phyloP scores from a whole-genome alignment of 2,113 vertebrate species.

The Phainopepla nitens region DNA sequence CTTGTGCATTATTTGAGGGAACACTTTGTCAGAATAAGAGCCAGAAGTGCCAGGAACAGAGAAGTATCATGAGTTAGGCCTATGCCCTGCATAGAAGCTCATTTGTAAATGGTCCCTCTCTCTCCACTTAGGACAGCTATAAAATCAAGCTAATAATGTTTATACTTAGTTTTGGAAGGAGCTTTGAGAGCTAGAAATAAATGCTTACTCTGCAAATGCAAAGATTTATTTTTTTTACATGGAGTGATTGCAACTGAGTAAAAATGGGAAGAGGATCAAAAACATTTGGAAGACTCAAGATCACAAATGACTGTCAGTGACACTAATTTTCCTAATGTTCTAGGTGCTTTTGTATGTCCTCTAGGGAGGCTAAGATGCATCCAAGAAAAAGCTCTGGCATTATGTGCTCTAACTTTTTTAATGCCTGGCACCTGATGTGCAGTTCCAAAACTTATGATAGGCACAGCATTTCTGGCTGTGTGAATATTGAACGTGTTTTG shows the following conservation, averaged over 20 bases:
- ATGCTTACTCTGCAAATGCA: constrained; percentile 1
- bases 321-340: background rate
- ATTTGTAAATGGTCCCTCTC: background rate
- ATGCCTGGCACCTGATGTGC: fast-evolving
- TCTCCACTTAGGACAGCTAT: background rate
- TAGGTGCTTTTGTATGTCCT: background rate
- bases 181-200: constrained; percentile 4
- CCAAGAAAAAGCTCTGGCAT: background rate
- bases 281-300: background rate
- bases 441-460: background rate
- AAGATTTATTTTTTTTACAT: constrained; percentile 35
- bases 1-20: background rate
- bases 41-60: background rate
- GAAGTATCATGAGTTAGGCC: background rate
- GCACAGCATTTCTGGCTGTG: background rate
- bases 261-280: constrained; percentile 14
- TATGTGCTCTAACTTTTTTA: background rate
- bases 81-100: background rate
- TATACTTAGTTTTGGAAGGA: constrained; percentile 23
- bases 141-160: constrained; percentile 36
- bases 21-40: background rate
- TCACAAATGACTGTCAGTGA: background rate
- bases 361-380: background rate
- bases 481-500: background rate
- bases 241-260: background rate